These are phyloP conservation scores for Noturus placidus DNA, from an alignment of 2,113 vertebrate genomes.

Conservation along the genomic window DNA sequence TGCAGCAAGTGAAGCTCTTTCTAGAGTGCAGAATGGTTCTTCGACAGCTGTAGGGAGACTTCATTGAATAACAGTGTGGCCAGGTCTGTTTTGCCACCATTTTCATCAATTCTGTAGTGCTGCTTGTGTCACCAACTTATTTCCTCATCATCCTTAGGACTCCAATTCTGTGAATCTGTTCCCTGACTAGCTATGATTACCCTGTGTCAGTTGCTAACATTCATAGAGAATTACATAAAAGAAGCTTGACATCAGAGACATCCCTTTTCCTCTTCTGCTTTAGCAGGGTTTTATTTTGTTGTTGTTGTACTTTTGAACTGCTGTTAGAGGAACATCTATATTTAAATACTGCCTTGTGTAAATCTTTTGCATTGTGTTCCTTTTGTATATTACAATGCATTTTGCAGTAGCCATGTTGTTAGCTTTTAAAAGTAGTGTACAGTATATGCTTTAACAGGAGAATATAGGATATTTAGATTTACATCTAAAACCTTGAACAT, in stretches of 20 bases:
- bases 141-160: background rate
- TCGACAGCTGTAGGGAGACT: background rate
- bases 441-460: background rate
- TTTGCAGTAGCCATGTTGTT: background rate
- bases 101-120: background rate
- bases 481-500: background rate
- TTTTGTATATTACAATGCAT: background rate
- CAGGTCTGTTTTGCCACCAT: background rate
- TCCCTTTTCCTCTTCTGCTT: background rate
- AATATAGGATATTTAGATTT: background rate
- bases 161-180: background rate
- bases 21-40: background rate
- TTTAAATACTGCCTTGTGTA: background rate
- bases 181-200: background rate
- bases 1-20: background rate
- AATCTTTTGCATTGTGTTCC: background rate
- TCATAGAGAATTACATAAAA: background rate
- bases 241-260: background rate
- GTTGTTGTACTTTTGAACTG: background rate
- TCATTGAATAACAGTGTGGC: background rate
- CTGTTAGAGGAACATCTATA: background rate
- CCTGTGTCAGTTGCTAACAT: background rate
- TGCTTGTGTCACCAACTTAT: slow-evolving; percentile 7
- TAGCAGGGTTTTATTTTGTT: background rate
- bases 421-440: background rate